Evolutionary conservation across 2,888 invertebrate genomes (phyloP).

Genomic region (Sarcophaga variegata): DNA sequence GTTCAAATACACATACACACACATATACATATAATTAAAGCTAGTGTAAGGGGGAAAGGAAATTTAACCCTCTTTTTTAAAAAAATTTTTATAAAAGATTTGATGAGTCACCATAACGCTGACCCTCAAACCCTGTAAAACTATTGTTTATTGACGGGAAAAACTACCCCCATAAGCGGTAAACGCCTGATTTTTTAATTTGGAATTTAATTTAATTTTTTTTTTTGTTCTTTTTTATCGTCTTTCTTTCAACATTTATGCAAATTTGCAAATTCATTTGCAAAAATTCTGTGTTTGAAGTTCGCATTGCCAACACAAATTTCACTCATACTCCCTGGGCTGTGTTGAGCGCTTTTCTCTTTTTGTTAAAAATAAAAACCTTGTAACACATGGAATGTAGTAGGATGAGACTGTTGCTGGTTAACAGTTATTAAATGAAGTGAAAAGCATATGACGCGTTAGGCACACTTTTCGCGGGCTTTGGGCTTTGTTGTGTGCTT

Average conservation of each 20-base stretch:
- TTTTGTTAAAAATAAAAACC: no score
- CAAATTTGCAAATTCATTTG: constrained; percentile 43
- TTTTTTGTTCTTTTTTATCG: background rate
- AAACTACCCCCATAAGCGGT: no score
- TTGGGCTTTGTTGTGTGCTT: constrained; percentile 17
- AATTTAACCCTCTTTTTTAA: no score
- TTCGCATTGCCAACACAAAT: constrained; percentile 57
- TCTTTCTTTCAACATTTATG: constrained; percentile 21
- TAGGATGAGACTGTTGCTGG: constrained; percentile 26
- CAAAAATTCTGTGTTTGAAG: constrained; percentile 27
- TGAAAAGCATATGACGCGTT: constrained; percentile 48
- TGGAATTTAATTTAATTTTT: no score
- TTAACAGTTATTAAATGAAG: constrained; percentile 54
- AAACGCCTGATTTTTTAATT: no score
- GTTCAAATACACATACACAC: no score
- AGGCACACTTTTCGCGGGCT: no score
- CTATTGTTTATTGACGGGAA: no score
- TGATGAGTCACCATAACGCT: constrained; percentile 53
- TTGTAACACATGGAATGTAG: constrained; percentile 28
- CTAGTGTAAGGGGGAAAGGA: no score
- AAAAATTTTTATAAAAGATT: no score
- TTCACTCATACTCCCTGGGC: constrained; percentile 55
- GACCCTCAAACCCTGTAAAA: constrained; percentile 1
- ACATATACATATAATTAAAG: no score
- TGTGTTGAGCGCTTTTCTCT: background rate